phyloP scores from a whole-genome alignment of 2,113 vertebrate species.

The Pipra filicauda region DNA sequence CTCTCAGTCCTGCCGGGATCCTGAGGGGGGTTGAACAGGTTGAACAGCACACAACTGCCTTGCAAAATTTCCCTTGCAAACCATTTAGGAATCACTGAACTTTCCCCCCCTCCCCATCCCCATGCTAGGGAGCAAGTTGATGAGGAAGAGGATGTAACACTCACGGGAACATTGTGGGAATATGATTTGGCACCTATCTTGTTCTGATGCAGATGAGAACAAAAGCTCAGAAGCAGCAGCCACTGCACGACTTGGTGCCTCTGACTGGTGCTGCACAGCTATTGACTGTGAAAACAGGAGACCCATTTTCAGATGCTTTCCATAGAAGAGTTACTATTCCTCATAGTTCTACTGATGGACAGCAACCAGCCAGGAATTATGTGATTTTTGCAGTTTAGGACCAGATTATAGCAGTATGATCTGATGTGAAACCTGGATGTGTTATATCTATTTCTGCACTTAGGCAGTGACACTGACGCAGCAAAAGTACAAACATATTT shows the following conservation, averaged over 20 bases:
- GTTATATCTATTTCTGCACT: not conserved
- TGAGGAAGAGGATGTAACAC: not conserved
- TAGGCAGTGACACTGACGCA: not conserved
- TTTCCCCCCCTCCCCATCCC: not conserved
- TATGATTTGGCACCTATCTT: not conserved
- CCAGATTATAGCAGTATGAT: not conserved
- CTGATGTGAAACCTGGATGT: not conserved
- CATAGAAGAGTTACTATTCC: not conserved
- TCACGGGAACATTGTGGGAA: not conserved
- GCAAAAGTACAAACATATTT: not conserved
- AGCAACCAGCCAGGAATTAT: not conserved
- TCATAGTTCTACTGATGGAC: not conserved
- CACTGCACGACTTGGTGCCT: not conserved
- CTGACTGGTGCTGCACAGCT: not conserved
- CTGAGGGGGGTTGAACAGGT: not conserved
- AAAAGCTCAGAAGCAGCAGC: not conserved
- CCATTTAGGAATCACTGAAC: not conserved
- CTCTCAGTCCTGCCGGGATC: not conserved
- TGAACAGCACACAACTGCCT: not conserved
- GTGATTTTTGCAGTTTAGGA: not conserved
- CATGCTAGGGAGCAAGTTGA: not conserved
- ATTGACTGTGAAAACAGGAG: not conserved
- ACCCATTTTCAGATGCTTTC: not conserved
- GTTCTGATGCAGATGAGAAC: not conserved
- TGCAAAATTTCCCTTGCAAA: not conserved